Conservation (phyloP, 1,140 invertebrate species). For the Tetramorium parvispinum region DNA sequence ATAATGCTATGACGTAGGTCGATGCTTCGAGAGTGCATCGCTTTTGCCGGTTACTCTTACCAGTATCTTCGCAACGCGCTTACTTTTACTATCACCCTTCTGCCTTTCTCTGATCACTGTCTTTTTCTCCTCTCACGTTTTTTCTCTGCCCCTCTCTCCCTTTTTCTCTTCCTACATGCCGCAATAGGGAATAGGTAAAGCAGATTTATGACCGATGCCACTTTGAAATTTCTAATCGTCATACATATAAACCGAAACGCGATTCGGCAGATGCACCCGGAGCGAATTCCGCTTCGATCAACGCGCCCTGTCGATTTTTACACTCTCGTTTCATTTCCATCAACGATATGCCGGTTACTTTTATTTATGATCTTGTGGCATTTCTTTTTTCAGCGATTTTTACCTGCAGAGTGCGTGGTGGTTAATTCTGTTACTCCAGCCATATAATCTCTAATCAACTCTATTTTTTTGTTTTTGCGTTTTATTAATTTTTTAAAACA, state of each 20-base stretch:
- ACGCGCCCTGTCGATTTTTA: constrained; percentile 18
- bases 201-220: not conserved
- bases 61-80: not conserved
- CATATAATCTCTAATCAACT: not conserved
- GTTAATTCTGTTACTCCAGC: not conserved
- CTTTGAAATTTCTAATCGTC: not conserved
- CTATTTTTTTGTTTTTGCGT: not conserved
- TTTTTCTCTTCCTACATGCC: not conserved
- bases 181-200: too few species aligned
- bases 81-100: constrained; percentile 28
- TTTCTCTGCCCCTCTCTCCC: not conserved
- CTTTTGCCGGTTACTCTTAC: not conserved
- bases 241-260: not conserved
- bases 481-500: not conserved
- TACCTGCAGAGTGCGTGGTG: not conserved
- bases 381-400: not conserved
- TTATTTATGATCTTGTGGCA: not conserved
- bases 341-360: not conserved
- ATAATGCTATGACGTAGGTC: constrained; percentile 46
- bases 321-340: not conserved
- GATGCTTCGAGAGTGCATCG: constrained; percentile 19
- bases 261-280: constrained; percentile 9
- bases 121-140: not conserved
- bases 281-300: constrained; percentile 33
- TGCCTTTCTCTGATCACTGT: constrained; percentile 14